Evolutionary conservation across 2,797 vertebrate genomes (phyloP).

Genomic region (Siniperca obscura): DNA sequence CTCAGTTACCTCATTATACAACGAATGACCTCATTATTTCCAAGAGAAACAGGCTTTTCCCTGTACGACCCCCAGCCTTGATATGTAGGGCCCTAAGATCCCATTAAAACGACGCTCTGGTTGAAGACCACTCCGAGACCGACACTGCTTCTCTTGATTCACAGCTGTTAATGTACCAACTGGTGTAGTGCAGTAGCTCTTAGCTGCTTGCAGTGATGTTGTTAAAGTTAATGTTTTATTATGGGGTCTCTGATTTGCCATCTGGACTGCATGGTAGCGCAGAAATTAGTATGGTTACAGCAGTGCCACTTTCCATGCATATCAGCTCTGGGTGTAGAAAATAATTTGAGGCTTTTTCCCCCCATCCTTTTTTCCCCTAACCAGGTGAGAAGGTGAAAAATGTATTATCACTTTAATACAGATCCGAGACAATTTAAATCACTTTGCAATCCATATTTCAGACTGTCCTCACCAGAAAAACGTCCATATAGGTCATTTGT

Average conservation of each 20-base stretch:
- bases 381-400: conserved; percentile 8
- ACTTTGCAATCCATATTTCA: conserved; percentile 10
- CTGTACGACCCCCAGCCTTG: conserved; percentile 64
- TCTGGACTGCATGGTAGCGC: conserved; percentile 63
- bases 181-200: conserved; percentile 59
- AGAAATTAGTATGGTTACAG: conserved; percentile 45
- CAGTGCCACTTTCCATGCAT: conserved; percentile 24
- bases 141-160: conserved; percentile 64
- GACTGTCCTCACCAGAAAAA: too few relatives aligned
- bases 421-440: conserved; percentile 21
- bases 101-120: conserved; percentile 73
- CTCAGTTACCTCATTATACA: conserved; percentile 78
- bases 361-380: background rate
- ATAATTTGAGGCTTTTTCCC: background rate
- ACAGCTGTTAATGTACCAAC: conserved; percentile 68
- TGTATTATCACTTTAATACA: conserved; percentile 13
- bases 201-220: conserved; percentile 61
- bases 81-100: conserved; percentile 72
- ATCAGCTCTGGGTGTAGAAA: conserved; percentile 33
- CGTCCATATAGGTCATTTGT: too few relatives aligned
- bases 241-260: conserved; percentile 75
- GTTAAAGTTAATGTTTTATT: conserved; percentile 79
- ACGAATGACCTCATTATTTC: conserved; percentile 81
- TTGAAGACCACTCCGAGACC: conserved; percentile 75
- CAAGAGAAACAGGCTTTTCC: conserved; percentile 72